Evolutionary conservation across 2,113 vertebrate genomes (phyloP).

Genomic region (Lepidiolamprologus cunningtoni): DNA sequence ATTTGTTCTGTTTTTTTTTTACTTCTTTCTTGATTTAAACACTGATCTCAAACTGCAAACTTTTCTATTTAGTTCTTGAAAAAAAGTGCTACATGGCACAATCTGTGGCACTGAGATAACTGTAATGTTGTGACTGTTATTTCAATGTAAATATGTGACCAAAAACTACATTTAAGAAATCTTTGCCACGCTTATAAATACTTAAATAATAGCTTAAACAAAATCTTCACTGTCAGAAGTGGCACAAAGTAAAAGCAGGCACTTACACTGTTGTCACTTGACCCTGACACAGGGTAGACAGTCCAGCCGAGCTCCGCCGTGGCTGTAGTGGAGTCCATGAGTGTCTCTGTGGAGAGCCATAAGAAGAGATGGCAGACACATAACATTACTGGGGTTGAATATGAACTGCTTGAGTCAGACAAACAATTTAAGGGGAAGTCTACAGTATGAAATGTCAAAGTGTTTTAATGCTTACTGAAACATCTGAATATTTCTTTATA

Average conservation of each 20-base stretch:
- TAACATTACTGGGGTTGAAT: not conserved
- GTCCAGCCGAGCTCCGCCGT: slow-evolving; percentile 98
- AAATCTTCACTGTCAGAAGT: not conserved
- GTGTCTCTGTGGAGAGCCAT: slow-evolving; percentile 74
- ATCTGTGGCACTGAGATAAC: not conserved
- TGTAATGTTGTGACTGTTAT: not conserved
- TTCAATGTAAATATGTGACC: not conserved
- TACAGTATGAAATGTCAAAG: not conserved
- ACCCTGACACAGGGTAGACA: slow-evolving; percentile 87
- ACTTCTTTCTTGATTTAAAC: not conserved
- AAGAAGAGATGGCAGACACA: slow-evolving; percentile 24
- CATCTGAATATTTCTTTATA: not conserved
- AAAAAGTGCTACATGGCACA: not conserved
- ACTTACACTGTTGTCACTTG: slow-evolving; percentile 81
- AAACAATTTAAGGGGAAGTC: not conserved
- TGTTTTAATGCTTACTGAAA: not conserved
- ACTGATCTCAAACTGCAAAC: not conserved
- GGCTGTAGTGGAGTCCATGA: slow-evolving; percentile 98
- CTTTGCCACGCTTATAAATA: not conserved
- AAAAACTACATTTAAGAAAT: not conserved
- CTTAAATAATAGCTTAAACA: not conserved
- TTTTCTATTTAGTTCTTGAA: not conserved
- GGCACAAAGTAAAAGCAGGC: not conserved
- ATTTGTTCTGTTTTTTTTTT: not conserved
- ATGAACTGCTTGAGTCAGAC: not conserved